Percentiles rank a stretch among this genome's conserved stretches.
Evolutionary conservation across 2,113 vertebrate genomes (phyloP).

Genomic region (Beaufortia kweichowensis): DNA sequence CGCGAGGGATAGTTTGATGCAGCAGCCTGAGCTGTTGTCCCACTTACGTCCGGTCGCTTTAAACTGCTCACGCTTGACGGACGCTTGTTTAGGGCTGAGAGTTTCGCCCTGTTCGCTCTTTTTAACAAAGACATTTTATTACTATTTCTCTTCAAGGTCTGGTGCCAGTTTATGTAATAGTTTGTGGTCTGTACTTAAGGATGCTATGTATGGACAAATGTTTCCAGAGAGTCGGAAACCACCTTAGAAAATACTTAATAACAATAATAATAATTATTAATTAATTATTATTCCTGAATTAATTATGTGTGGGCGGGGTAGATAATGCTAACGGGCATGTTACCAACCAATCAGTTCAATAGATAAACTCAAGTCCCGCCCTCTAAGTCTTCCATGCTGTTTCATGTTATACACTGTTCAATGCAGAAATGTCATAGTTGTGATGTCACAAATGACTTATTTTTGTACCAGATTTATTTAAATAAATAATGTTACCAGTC

Average conservation of each 20-base stretch:
- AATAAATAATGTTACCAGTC: too few species aligned
- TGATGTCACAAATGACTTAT: too few species aligned
- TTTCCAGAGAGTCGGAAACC: background rate
- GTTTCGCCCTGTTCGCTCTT: background rate
- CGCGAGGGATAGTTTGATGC: slow-evolving; percentile 64
- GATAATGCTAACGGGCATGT: background rate
- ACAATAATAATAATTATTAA: too few species aligned
- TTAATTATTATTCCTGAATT: too few species aligned
- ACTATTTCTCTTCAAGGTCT: background rate
- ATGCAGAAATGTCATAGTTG: too few species aligned
- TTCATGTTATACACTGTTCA: background rate
- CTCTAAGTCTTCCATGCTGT: too few species aligned
- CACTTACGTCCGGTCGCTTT: slow-evolving; percentile 70
- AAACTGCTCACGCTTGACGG: slow-evolving; percentile 59
- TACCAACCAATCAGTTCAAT: background rate
- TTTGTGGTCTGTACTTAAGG: background rate
- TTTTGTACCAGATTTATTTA: too few species aligned
- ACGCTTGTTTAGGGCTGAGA: slow-evolving; percentile 35
- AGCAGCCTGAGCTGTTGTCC: slow-evolving; percentile 58
- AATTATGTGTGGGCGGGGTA: background rate
- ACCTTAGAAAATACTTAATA: too few species aligned
- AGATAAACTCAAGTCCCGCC: background rate
- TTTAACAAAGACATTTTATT: background rate
- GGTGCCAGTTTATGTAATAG: background rate
- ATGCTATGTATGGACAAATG: background rate